A percentile compares a stretch with the other conserved stretches of the same genome.
Evolutionary conservation across 2,113 vertebrate species (phyloP).

Genomic region (Gasterosteus nipponicus): DNA sequence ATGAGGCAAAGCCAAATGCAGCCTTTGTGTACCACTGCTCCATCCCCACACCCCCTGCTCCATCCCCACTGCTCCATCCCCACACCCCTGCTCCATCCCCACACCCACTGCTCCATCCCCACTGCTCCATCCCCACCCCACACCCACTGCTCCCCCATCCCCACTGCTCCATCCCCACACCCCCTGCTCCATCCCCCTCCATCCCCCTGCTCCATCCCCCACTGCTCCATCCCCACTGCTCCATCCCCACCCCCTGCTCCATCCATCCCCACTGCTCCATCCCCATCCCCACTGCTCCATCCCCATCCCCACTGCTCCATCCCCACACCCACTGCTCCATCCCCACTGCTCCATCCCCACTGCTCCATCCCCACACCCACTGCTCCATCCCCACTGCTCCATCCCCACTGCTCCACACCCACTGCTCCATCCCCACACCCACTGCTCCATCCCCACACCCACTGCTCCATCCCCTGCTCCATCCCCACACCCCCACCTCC

Average conservation of each 20-base stretch:
- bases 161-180: too few relatives aligned
- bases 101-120: too few relatives aligned
- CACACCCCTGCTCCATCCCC: too few relatives aligned
- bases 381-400: too few relatives aligned
- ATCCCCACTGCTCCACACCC: too few relatives aligned
- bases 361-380: too few relatives aligned
- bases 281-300: not conserved
- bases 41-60: conserved; percentile 72
- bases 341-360: not conserved
- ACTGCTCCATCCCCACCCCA: too few relatives aligned
- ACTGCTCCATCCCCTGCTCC: conserved; percentile 72
- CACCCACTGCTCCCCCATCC: too few relatives aligned
- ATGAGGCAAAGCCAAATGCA: conserved; percentile 94
- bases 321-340: conserved; percentile 69
- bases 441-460: not conserved
- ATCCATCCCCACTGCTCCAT: conserved; percentile 71
- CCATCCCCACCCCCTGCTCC: conserved; percentile 47
- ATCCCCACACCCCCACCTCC: not conserved
- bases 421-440: conserved; percentile 16
- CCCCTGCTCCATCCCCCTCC: conserved; percentile 70
- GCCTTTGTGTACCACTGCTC: conserved; percentile 77
- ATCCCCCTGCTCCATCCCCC: too few relatives aligned
- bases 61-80: not conserved
- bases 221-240: conserved; percentile 51
- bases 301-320: conserved; percentile 48